phyloP scores from a whole-genome alignment of 2,113 vertebrate genomes.

The Phoenicopterus ruber region DNA sequence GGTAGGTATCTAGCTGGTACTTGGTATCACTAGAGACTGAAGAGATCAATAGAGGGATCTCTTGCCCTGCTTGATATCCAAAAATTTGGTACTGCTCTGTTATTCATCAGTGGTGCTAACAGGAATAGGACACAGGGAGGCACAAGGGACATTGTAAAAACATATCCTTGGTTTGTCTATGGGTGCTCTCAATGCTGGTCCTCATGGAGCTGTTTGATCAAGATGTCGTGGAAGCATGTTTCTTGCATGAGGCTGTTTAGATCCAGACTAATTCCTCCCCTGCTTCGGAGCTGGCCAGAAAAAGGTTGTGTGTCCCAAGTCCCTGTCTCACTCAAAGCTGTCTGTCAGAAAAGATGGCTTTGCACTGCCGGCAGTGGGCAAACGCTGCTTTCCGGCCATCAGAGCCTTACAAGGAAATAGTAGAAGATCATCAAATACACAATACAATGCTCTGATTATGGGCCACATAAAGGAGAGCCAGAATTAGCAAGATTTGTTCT shows the following conservation, averaged over 20 bases:
- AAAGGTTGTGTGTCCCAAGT: not conserved
- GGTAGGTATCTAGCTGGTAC: too few species aligned
- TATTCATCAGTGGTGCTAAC: not conserved
- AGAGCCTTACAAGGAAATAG: not conserved
- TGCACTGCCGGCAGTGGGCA: not conserved
- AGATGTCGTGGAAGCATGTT: not conserved
- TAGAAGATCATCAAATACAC: not conserved
- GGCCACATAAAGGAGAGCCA: not conserved
- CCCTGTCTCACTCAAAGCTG: not conserved
- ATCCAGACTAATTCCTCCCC: not conserved
- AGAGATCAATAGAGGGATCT: not conserved
- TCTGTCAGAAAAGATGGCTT: not conserved
- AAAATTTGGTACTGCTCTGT: not conserved
- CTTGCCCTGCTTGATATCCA: accelerated
- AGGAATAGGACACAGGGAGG: not conserved
- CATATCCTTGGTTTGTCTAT: not conserved
- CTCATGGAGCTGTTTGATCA: not conserved
- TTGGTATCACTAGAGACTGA: not conserved
- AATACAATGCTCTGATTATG: not conserved
- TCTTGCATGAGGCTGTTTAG: not conserved
- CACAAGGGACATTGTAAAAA: not conserved
- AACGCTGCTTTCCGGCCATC: not conserved
- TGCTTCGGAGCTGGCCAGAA: not conserved
- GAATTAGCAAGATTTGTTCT: not conserved
- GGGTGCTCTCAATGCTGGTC: not conserved